Percentiles rank a stretch among this genome's conserved stretches.
Conservation (phyloP, 1,140 invertebrate species). For the Zaprionus nigranus region DNA sequence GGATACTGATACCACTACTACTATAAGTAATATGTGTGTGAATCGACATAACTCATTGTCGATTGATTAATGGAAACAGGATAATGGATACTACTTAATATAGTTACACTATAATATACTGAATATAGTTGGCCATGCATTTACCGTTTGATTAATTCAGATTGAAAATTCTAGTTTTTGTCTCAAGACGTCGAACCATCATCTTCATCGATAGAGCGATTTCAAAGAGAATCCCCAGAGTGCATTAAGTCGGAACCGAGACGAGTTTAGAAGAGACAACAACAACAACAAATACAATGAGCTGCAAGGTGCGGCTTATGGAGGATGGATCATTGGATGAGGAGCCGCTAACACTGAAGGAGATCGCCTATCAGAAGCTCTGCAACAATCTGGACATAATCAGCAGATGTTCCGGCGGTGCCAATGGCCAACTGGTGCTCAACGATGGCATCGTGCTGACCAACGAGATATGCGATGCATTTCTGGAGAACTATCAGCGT, state of each 20-base stretch:
- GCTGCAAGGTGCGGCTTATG: conserved; percentile 84
- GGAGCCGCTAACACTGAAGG: conserved; percentile 85
- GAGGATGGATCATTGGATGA: conserved; percentile 79
- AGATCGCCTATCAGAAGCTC: conserved; percentile 88
- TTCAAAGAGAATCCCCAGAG: not conserved
- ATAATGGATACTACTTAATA: too few species aligned
- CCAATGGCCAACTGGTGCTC: conserved; percentile 50
- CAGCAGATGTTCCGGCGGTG: conserved; percentile 65
- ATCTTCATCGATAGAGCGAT: not conserved
- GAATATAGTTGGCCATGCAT: conserved; percentile 9
- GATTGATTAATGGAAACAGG: not conserved
- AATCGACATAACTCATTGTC: too few species aligned
- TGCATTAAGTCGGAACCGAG: conserved; percentile 27
- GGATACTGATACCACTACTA: not conserved
- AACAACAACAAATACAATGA: conserved; percentile 63
- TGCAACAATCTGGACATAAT: conserved; percentile 88
- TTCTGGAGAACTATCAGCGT: conserved; percentile 89
- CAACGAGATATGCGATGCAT: conserved; percentile 86
- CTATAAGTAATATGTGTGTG: too few species aligned
- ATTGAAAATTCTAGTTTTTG: conserved; percentile 39
- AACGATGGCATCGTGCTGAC: conserved; percentile 73
- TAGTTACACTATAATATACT: too few species aligned
- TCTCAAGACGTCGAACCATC: not conserved
- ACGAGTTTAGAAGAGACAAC: not conserved
- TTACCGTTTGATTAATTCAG: conserved; percentile 30